These are phyloP conservation scores for Mesocentrotus franciscanus DNA, from an alignment of 53 echinoderm and acorn worm genomes.

Conservation along the genomic window DNA sequence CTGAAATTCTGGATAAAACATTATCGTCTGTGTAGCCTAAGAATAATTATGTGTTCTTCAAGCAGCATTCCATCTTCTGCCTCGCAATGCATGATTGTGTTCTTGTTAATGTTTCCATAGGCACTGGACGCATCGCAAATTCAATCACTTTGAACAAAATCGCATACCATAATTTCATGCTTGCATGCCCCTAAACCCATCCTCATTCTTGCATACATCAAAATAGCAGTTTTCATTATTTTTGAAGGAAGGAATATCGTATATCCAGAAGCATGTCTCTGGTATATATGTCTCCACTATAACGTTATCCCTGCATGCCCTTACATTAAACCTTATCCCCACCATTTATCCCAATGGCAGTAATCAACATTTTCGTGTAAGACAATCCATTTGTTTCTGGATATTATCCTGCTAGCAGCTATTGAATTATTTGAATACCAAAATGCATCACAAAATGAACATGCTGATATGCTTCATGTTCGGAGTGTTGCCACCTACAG, in stretches of 20 bases:
- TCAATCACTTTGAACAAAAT: neutral
- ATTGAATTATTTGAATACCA: neutral
- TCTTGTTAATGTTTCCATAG: too few species aligned
- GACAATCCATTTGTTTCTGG: neutral
- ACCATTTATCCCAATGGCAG: too few species aligned
- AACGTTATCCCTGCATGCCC: too few species aligned
- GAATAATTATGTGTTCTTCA: neutral
- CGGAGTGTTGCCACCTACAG: neutral
- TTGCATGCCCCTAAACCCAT: neutral
- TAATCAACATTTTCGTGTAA: neutral
- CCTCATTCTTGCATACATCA: neutral
- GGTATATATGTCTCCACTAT: too few species aligned
- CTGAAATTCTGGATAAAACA: neutral
- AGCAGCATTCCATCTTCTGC: neutral
- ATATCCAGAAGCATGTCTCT: too few species aligned
- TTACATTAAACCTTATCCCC: too few species aligned
- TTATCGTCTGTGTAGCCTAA: neutral
- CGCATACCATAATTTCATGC: neutral
- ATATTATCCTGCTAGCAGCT: neutral
- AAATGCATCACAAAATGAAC: too few species aligned
- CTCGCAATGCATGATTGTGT: neutral
- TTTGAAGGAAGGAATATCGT: too few species aligned
- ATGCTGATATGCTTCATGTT: neutral
- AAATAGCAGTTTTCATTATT: neutral
- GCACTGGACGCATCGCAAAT: neutral